A percentile compares a stretch with the other conserved stretches of the same genome.
Evolutionary conservation across 2,888 invertebrate genomes (phyloP).

Genomic region (Osedax frankpressi): DNA sequence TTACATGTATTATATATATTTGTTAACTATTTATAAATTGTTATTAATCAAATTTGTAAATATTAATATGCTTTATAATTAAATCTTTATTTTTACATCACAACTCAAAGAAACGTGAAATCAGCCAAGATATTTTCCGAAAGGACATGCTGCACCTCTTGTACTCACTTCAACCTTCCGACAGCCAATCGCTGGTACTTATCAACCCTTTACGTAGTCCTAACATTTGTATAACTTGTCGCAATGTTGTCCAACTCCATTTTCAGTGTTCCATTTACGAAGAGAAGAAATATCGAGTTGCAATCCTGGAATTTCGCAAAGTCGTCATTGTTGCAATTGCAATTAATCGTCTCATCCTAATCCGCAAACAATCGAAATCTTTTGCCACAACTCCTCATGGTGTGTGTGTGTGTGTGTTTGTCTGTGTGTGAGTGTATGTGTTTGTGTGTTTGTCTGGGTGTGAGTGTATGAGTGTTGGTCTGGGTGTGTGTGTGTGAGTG

Average conservation of each 20-base stretch:
- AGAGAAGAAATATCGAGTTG: not conserved
- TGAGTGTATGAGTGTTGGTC: no score
- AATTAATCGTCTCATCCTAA: not conserved
- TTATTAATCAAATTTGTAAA: no score
- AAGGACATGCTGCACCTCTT: not conserved
- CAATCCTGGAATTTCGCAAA: not conserved
- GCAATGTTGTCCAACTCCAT: not conserved
- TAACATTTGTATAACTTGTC: not conserved
- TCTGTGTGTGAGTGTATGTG: no score
- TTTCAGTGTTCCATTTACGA: not conserved
- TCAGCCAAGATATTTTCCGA: not conserved
- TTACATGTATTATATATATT: no score
- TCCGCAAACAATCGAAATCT: no score
- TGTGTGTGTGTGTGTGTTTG: no score
- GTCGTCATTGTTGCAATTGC: not conserved
- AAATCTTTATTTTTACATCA: no score
- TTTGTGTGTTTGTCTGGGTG: no score
- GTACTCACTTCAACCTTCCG: not conserved
- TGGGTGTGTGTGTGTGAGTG: no score
- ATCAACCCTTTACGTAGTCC: not conserved
- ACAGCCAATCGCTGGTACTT: not conserved
- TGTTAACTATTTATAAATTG: no score
- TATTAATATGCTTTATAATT: no score
- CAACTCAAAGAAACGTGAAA: not conserved
- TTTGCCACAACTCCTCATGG: no score